These are phyloP conservation scores for Atherinomorus stipes DNA, from an alignment of 2,113 vertebrate species.

Conservation along the genomic window DNA sequence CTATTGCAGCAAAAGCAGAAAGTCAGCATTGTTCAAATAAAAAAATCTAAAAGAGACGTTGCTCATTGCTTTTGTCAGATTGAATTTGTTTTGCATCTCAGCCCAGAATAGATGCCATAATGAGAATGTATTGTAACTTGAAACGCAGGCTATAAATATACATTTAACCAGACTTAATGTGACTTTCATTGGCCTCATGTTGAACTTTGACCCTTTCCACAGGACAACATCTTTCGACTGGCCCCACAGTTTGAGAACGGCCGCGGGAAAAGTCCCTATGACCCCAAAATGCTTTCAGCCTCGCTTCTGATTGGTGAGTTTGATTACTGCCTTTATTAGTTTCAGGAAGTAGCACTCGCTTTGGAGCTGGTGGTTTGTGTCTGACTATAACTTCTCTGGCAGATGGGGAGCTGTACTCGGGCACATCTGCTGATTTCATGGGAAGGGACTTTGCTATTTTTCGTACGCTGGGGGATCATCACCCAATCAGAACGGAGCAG, in stretches of 20 bases:
- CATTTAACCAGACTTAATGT: conserved; percentile 36
- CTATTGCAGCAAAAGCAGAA: conserved; percentile 5
- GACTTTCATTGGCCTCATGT: conserved; percentile 39
- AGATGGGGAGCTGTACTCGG: conserved; percentile 98
- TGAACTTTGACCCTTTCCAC: conserved; percentile 66
- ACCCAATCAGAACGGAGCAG: conserved; percentile 97
- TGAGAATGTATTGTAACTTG: conserved; percentile 53
- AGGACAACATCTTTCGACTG: conserved; percentile 96
- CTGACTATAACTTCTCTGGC: conserved; percentile 51
- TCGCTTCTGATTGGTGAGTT: conserved; percentile 93
- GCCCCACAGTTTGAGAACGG: conserved; percentile 95
- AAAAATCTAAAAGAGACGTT: conserved; percentile 1
- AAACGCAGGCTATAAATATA: conserved; percentile 55
- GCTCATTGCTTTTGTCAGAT: conserved; percentile 7
- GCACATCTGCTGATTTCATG: conserved; percentile 99
- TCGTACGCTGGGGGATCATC: conserved; percentile 94
- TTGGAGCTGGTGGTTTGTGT: conserved; percentile 25
- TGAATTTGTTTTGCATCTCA: conserved; percentile 8
- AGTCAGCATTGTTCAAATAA: conserved; percentile 3
- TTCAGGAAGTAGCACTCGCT: conserved; percentile 31
- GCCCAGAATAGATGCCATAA: conserved; percentile 25
- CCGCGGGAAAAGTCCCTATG: conserved; percentile 98
- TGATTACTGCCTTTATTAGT: conserved; percentile 38
- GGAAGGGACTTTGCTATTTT: conserved; percentile 98
- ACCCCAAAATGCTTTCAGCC: conserved; percentile 94